phyloP scores from a whole-genome alignment of 2,797 vertebrate species.

The Alca torda region DNA sequence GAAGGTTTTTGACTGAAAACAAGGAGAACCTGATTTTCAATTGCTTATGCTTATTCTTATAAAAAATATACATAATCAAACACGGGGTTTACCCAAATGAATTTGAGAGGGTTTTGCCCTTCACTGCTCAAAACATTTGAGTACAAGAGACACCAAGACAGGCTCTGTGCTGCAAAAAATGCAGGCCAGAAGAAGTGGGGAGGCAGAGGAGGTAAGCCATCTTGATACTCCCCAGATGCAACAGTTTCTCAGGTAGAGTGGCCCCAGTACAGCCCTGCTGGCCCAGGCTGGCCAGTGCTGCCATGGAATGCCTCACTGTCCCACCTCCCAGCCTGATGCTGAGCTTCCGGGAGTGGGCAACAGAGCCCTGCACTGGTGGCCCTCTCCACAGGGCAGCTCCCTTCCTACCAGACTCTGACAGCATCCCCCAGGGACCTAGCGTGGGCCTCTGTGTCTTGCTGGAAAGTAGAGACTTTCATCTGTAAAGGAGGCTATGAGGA shows the following conservation, averaged over 20 bases:
- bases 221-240: neutral
- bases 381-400: neutral
- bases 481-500: neutral
- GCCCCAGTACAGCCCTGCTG: neutral
- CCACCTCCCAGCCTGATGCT: neutral
- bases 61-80: neutral
- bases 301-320: rapidly evolving
- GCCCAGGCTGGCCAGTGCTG: neutral
- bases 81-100: neutral
- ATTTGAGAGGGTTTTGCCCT: neutral
- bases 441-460: rapidly evolving
- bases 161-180: neutral
- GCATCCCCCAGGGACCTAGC: neutral
- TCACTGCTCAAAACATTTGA: neutral
- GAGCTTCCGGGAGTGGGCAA: neutral
- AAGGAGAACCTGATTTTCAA: neutral
- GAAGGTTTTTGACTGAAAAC: neutral
- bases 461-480: neutral
- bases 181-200: neutral
- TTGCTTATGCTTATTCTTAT: neutral
- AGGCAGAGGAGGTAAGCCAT: neutral
- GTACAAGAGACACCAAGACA: neutral
- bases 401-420: neutral
- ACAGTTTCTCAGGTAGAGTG: neutral
- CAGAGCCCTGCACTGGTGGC: neutral